A percentile compares a stretch with the other conserved stretches of the same genome.
phyloP scores from a whole-genome alignment of 1,140 invertebrate species.

The Brachionus sp. region DNA sequence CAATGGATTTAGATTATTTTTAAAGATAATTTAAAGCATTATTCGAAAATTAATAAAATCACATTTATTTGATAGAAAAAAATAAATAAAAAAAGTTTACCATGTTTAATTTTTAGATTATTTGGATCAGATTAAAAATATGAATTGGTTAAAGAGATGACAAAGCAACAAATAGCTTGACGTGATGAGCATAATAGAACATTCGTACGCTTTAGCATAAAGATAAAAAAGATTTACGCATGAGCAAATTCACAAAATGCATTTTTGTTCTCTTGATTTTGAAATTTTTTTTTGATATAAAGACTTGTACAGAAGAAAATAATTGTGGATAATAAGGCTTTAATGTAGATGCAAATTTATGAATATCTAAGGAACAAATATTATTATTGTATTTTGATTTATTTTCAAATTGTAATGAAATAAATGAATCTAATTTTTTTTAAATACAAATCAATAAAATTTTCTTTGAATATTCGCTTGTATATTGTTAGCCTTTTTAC shows the following conservation, averaged over 20 bases:
- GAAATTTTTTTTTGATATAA: neutral
- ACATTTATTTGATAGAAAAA: no score
- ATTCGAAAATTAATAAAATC: no score
- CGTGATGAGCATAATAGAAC: neutral
- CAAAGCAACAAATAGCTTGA: neutral
- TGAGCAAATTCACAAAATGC: neutral
- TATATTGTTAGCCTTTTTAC: neutral
- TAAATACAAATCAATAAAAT: neutral
- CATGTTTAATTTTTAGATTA: neutral
- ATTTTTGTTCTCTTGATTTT: constrained; percentile 5
- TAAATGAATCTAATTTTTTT: neutral
- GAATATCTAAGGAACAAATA: neutral
- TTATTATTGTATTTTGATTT: constrained; percentile 3
- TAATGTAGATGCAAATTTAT: neutral
- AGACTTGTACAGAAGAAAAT: neutral
- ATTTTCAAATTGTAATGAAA: neutral
- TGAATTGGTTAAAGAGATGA: neutral
- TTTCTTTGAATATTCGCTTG: neutral
- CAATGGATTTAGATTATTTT: no score
- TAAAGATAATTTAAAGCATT: no score
- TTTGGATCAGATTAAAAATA: neutral
- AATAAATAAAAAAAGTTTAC: no score
- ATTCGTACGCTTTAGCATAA: neutral
- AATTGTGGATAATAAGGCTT: neutral
- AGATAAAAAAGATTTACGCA: neutral